Evolutionary conservation across 2,888 invertebrate species (phyloP).

Genomic region (Spisula subtruncata): DNA sequence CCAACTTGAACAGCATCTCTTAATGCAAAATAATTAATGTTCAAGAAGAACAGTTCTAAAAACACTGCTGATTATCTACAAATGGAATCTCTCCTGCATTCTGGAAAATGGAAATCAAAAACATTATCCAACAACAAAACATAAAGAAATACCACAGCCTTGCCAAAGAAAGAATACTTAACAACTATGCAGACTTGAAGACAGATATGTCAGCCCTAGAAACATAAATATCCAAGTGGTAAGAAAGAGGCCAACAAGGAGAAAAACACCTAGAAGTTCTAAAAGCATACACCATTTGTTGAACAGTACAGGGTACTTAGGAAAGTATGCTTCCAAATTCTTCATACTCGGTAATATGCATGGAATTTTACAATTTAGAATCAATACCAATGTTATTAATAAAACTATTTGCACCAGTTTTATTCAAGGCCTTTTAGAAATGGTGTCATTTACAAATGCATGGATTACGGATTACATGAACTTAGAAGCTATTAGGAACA

Average conservation of each 20-base stretch:
- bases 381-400: too few relatives aligned
- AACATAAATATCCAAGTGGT: not conserved
- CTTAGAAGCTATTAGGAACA: too few relatives aligned
- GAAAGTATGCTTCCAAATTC: too few relatives aligned
- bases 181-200: not conserved
- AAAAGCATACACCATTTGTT: too few relatives aligned
- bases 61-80: not conserved
- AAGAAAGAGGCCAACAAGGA: not conserved
- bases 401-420: too few relatives aligned
- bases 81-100: not conserved
- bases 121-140: slow-evolving; percentile 6
- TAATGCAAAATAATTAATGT: not conserved
- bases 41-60: not conserved
- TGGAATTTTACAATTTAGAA: too few relatives aligned
- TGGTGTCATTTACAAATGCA: too few relatives aligned
- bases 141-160: not conserved
- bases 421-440: too few relatives aligned
- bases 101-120: not conserved
- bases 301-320: too few relatives aligned
- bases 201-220: not conserved
- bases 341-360: too few relatives aligned
- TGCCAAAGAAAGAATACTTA: not conserved
- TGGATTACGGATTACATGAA: too few relatives aligned
- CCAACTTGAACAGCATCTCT: not conserved
- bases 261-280: not conserved